A percentile compares a stretch with the other conserved stretches of the same genome.
These are phyloP conservation scores for Marcusenius ussheri DNA, from an alignment of 2,113 vertebrate species.

Conservation along the genomic window DNA sequence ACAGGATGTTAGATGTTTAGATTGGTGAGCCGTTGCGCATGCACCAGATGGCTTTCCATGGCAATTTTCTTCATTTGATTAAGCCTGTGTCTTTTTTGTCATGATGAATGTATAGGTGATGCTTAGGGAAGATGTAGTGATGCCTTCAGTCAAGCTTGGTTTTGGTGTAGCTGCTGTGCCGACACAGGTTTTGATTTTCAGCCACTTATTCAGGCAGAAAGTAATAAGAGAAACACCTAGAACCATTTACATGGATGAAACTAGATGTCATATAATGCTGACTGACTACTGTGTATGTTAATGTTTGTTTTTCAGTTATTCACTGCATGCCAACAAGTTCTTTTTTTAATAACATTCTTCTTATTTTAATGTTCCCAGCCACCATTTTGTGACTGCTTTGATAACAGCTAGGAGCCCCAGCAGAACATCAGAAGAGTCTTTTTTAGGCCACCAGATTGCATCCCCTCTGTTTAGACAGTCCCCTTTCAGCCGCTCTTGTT, in stretches of 20 bases:
- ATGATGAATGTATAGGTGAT: neutral
- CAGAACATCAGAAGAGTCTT: neutral
- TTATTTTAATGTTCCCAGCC: neutral
- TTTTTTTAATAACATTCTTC: neutral
- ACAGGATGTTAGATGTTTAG: neutral
- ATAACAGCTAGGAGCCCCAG: neutral
- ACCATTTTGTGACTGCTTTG: neutral
- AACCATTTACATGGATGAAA: neutral
- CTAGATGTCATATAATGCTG: neutral
- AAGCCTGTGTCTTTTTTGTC: neutral
- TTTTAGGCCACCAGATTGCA: neutral
- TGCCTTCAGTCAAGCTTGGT: neutral
- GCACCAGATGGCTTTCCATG: neutral
- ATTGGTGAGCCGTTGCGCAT: neutral
- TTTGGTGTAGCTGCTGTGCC: neutral
- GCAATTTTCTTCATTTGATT: neutral
- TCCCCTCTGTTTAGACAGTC: neutral
- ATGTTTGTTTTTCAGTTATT: neutral
- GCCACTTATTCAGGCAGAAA: neutral
- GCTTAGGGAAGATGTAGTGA: neutral
- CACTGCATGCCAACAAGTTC: neutral
- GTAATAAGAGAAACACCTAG: neutral
- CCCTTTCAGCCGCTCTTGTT: neutral
- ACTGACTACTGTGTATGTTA: neutral
- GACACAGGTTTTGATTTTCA: neutral